A percentile compares a stretch with the other conserved stretches of the same genome.
Conservation (phyloP, 2,113 vertebrate genomes). For the Siniperca chuatsi region DNA sequence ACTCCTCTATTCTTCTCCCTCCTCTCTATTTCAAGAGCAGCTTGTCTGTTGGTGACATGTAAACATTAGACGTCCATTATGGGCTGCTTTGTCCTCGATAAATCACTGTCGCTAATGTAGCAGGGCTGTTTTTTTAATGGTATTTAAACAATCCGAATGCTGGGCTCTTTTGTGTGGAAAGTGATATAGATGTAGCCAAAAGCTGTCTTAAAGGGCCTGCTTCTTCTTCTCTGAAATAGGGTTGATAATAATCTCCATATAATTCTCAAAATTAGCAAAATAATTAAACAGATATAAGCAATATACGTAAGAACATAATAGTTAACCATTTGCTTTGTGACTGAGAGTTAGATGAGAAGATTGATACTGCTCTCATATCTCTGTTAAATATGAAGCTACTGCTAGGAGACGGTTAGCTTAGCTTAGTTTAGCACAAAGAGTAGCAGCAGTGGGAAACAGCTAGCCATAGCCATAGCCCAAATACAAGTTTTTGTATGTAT, state of each 20-base stretch:
- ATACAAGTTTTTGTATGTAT: neutral
- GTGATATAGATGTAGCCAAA: conserved; percentile 34
- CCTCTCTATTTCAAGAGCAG: conserved; percentile 70
- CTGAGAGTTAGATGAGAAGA: no score
- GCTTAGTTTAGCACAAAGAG: no score
- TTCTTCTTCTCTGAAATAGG: neutral
- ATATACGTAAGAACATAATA: neutral
- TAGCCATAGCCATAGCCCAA: no score
- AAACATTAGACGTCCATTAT: conserved; percentile 82
- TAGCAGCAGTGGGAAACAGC: neutral
- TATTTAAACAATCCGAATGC: conserved; percentile 48
- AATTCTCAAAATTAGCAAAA: neutral
- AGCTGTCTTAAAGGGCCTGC: neutral
- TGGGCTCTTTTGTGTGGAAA: conserved; percentile 33
- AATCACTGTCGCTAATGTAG: conserved; percentile 78
- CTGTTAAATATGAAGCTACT: neutral
- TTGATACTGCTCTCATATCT: neutral
- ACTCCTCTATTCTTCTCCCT: conserved; percentile 70
- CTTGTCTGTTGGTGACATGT: conserved; percentile 72
- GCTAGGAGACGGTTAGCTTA: neutral
- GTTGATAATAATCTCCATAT: neutral
- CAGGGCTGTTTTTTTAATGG: conserved; percentile 13
- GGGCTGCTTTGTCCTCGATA: conserved; percentile 74
- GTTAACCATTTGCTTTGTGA: neutral
- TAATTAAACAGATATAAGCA: neutral